These are phyloP conservation scores for Neosilurus mollespiculum DNA, from an alignment of 2,797 vertebrate species.

Conservation along the genomic window DNA sequence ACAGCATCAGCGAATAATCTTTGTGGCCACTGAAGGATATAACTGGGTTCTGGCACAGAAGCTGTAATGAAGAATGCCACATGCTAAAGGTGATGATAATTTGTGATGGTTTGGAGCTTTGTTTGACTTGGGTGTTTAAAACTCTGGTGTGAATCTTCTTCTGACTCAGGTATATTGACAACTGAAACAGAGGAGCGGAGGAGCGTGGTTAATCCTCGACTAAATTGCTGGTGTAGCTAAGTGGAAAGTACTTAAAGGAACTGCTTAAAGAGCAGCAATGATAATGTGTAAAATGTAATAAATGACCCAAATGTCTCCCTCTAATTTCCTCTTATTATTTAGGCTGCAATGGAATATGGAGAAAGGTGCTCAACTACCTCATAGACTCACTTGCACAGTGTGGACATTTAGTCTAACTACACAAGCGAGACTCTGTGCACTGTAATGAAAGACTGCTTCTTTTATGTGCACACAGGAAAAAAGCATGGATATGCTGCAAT, in stretches of 20 bases:
- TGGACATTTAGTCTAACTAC: neutral
- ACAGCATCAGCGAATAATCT: slow-evolving; percentile 26
- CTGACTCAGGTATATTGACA: slow-evolving; percentile 24
- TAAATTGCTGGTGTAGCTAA: neutral
- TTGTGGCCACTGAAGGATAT: slow-evolving; percentile 40
- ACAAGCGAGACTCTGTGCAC: neutral
- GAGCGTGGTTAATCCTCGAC: neutral
- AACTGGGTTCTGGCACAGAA: slow-evolving; percentile 45
- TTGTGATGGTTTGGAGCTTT: slow-evolving; percentile 33
- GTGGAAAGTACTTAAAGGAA: slow-evolving; percentile 8
- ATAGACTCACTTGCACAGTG: neutral
- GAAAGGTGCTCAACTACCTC: neutral
- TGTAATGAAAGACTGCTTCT: slow-evolving; percentile 1
- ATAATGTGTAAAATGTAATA: slow-evolving; percentile 4
- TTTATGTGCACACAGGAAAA: neutral
- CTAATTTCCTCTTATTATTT: neutral
- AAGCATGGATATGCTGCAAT: neutral
- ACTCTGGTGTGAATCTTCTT: slow-evolving; percentile 35
- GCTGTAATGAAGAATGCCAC: slow-evolving; percentile 20
- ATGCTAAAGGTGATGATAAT: slow-evolving; percentile 31
- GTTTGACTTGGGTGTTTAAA: slow-evolving; percentile 31
- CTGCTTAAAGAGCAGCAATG: neutral
- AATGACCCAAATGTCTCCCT: neutral
- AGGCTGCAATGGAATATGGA: neutral
- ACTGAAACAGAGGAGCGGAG: neutral